Evolutionary conservation across 2,113 vertebrate genomes (phyloP).

Genomic region (Urocitellus parryii): DNA sequence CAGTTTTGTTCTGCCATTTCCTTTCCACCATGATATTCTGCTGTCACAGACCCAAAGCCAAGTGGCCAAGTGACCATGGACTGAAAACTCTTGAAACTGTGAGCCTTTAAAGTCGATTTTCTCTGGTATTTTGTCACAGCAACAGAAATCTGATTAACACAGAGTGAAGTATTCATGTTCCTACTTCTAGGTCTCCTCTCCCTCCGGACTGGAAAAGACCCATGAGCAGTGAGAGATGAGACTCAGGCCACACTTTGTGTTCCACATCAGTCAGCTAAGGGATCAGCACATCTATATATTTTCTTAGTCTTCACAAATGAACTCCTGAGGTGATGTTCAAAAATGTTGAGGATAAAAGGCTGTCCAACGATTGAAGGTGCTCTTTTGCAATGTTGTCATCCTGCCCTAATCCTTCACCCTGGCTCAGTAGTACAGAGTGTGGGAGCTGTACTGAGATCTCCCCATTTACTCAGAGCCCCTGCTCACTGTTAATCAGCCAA

Average conservation of each 20-base stretch:
- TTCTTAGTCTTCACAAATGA: background rate
- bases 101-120: background rate
- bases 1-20: background rate
- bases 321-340: background rate
- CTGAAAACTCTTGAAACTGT: background rate
- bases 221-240: background rate
- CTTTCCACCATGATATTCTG: background rate
- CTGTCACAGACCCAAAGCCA: background rate
- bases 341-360: background rate
- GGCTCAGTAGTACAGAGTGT: background rate
- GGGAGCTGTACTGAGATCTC: background rate
- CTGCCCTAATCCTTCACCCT: background rate
- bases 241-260: rapidly evolving
- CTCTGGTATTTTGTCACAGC: background rate
- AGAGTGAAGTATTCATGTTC: background rate
- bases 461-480: background rate
- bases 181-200: background rate
- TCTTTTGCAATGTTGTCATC: background rate
- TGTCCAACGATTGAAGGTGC: background rate
- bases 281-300: too few relatives aligned
- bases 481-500: background rate
- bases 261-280: background rate
- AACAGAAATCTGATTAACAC: background rate
- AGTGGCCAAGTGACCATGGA: background rate
- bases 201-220: background rate